Base-by-base conservation (phyloP, 2,888 invertebrate species). In the Conus canariensis region DNA sequence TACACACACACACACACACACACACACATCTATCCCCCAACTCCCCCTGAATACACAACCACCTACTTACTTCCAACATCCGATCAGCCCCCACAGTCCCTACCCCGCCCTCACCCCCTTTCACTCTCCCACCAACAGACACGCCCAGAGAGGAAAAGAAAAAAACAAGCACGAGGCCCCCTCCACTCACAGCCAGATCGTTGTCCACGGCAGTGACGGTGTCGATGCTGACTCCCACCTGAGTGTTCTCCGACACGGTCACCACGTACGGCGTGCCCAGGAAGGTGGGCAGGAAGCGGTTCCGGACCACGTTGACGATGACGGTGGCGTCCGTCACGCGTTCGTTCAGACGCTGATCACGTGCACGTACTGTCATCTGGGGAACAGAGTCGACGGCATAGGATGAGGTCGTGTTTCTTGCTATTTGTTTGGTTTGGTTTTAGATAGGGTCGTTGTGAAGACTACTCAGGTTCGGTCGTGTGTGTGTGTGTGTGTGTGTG, bases 271-370 rank as follows among this genome's bases (percentile, higher is more conserved):
- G 94, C 45, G 83, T 85, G 14, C 92, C 88, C 19, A 90, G 86
- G 85, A 95, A 95, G 45, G 91, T 88, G 6, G 95, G 95, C 70
- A 92, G 92, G 88, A 91, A 94, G 60, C 92, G 90, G 90, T 94
- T 94, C 14, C 95, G 90, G 6, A 93, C 89, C 1, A 95, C 94
- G 88, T 91, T 93, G 64, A 95, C 93, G 19, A 90, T 91, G 8
- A 95, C 94, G 2, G 91, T 91, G 10, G 94, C 93, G 64, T 92
- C 91, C 0, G 93, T 93, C 58, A 93, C 91, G 59, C 92, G 92
- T 70, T 93, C 93, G 88, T 94, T 92, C 30, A 82, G 77, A 30
- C 92, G 70, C 89, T 91, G 91, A 87, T 94, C 94, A 67, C 93
- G 88, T 16, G 93, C 94, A 85, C 92, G 91, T 10, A 93, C 93